A percentile compares a stretch with the other conserved stretches of the same genome.
Conservation (phyloP, 2,888 invertebrate species). For the Lepidochrysops patricia region DNA sequence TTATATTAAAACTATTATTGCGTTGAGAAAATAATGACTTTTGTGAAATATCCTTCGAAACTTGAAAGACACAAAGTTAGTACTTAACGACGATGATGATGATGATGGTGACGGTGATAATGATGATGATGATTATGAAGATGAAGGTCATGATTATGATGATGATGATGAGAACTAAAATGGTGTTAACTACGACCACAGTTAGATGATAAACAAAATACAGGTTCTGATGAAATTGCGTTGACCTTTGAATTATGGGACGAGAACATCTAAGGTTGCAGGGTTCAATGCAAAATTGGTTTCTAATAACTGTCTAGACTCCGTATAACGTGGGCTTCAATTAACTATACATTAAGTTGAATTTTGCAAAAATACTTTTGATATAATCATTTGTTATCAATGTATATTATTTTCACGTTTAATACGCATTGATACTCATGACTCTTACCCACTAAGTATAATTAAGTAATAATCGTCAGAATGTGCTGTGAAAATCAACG, state of each 20-base stretch:
- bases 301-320: neutral
- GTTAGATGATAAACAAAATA: neutral
- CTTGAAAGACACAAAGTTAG: too few relatives aligned
- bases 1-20: too few relatives aligned
- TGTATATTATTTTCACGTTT: too few relatives aligned
- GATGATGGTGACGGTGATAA: too few relatives aligned
- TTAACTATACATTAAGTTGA: neutral
- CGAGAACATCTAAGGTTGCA: neutral
- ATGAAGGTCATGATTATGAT: neutral
- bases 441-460: neutral
- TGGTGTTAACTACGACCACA: neutral
- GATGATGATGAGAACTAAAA: neutral
- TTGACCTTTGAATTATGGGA: neutral
- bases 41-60: too few relatives aligned
- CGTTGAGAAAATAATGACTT: too few relatives aligned
- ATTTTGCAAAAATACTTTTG: too few relatives aligned
- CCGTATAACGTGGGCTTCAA: neutral
- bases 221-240: conserved; percentile 5
- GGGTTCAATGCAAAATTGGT: conserved; percentile 3
- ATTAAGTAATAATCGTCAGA: neutral
- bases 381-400: too few relatives aligned
- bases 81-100: too few relatives aligned
- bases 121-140: too few relatives aligned
- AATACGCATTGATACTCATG: too few relatives aligned
- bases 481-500: neutral